These are phyloP conservation scores for Sminthurinus aureus DNA, from an alignment of 2,888 invertebrate species.

Conservation along the genomic window DNA sequence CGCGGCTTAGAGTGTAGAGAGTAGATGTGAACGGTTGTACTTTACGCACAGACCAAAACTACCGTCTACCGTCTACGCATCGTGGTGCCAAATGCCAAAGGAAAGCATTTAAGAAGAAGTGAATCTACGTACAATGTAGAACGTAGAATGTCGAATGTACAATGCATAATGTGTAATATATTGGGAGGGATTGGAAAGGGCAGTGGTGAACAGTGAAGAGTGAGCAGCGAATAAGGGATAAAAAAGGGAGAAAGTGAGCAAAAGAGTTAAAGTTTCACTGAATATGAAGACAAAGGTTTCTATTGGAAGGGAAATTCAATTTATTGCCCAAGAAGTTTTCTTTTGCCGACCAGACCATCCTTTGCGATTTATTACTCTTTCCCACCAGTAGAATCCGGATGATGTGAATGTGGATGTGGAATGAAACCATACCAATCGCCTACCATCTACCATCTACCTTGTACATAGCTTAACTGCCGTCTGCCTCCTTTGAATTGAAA, in stretches of 20 bases:
- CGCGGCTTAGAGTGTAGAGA: too few species aligned
- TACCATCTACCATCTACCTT: neutral
- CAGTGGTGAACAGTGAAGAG: too few species aligned
- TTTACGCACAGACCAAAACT: too few species aligned
- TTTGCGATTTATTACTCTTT: constrained; percentile 35
- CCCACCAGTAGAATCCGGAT: constrained; percentile 27
- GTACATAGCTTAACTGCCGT: constrained; percentile 24
- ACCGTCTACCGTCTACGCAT: too few species aligned
- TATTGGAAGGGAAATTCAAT: constrained; percentile 38
- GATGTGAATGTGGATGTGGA: constrained; percentile 30
- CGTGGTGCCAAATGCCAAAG: too few species aligned
- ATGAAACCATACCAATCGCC: constrained; percentile 31
- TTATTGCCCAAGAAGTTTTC: constrained; percentile 35
- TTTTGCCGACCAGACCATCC: constrained; percentile 31
- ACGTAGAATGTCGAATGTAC: too few species aligned
- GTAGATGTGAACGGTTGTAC: too few species aligned
- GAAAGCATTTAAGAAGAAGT: too few species aligned
- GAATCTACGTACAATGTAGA: too few species aligned
- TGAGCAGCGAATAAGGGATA: too few species aligned
- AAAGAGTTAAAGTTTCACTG: constrained; percentile 16
- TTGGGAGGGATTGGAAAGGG: neutral
- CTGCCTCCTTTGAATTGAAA: constrained; percentile 35
- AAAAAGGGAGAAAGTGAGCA: constrained; percentile 4
- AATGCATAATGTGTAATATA: too few species aligned
- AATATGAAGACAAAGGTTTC: constrained; percentile 38